These are phyloP conservation scores for Halichoeres trimaculatus DNA, from an alignment of 2,113 vertebrate species.

Conservation along the genomic window DNA sequence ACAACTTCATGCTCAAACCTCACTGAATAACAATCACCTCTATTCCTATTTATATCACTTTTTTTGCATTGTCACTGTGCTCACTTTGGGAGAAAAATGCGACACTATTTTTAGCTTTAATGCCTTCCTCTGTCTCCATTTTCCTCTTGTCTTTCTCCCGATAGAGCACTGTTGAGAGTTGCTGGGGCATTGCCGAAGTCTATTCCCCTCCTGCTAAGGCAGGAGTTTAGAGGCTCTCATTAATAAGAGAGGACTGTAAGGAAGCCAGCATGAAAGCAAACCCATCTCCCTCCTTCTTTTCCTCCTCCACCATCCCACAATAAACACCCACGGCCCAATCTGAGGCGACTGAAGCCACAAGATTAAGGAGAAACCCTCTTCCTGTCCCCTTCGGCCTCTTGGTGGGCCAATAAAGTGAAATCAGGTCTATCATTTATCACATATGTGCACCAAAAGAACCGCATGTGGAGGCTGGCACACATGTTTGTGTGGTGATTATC, in stretches of 20 bases:
- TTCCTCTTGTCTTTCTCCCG: slow-evolving; percentile 52
- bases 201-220: slow-evolving; percentile 59
- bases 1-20: slow-evolving; percentile 29
- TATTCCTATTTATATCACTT: slow-evolving; percentile 6
- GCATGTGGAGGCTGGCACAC: slow-evolving; percentile 4
- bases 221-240: slow-evolving; percentile 68
- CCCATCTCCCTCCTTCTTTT: background rate
- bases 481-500: slow-evolving; percentile 62
- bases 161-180: slow-evolving; percentile 51
- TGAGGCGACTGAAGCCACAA: slow-evolving; percentile 37
- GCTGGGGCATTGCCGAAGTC: slow-evolving; percentile 63
- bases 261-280: slow-evolving; percentile 44
- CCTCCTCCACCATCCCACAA: slow-evolving; percentile 5
- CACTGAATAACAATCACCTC: background rate
- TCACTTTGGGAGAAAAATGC: slow-evolving; percentile 17
- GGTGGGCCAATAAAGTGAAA: slow-evolving; percentile 58
- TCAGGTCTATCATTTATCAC: slow-evolving; percentile 53
- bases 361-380: slow-evolving; percentile 8
- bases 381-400: slow-evolving; percentile 3
- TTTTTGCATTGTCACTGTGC: slow-evolving; percentile 27
- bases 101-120: slow-evolving; percentile 50
- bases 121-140: slow-evolving; percentile 65
- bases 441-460: background rate
- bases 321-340: slow-evolving; percentile 35
- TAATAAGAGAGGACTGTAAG: slow-evolving; percentile 65